phyloP scores from a whole-genome alignment of 2,113 vertebrate genomes.

The Alouatta palliata region DNA sequence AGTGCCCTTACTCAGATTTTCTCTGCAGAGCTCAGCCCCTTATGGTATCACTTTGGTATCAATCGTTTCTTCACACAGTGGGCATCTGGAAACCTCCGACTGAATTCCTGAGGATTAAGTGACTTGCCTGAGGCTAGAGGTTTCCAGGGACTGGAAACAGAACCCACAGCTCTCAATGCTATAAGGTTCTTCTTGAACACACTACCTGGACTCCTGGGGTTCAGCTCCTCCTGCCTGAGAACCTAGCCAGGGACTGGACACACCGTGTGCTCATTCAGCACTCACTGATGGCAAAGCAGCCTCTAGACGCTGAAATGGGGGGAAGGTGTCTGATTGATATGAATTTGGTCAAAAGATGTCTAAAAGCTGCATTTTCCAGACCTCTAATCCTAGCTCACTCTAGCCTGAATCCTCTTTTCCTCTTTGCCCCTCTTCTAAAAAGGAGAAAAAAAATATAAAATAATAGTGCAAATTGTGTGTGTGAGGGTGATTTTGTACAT shows the following conservation, averaged over 20 bases:
- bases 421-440: not conserved
- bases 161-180: not conserved
- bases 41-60: not conserved
- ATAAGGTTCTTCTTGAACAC: not conserved
- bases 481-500: not conserved
- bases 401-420: not conserved
- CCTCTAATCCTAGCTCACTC: not conserved
- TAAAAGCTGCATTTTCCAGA: not conserved
- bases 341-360: not conserved
- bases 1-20: not conserved
- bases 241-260: not conserved
- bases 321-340: fast-evolving
- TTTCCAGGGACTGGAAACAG: not conserved
- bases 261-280: fast-evolving
- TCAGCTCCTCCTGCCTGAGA: not conserved
- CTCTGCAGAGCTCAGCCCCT: not conserved
- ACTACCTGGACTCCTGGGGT: not conserved
- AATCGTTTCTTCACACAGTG: not conserved
- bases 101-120: not conserved
- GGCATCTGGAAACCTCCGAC: not conserved
- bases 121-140: not conserved
- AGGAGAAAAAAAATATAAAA: not conserved
- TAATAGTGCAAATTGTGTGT: no score
- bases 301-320: not conserved
- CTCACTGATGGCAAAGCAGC: not conserved